Percentiles rank a stretch among this genome's conserved stretches.
phyloP scores from a whole-genome alignment of 1,140 invertebrate genomes.

The Rhagoletis pomonella region DNA sequence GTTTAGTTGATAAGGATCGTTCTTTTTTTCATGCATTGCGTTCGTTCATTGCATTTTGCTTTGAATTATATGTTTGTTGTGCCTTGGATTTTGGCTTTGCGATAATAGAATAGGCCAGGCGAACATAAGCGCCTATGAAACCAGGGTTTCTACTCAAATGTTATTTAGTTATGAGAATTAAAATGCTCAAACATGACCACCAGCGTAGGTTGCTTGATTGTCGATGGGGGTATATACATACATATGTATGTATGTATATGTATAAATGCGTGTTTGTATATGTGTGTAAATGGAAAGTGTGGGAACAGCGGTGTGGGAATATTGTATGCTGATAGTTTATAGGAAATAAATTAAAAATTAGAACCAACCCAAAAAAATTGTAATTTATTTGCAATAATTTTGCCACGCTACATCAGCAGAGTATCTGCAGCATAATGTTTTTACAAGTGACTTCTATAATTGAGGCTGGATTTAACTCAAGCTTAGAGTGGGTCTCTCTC shows the following conservation, averaged over 20 bases:
- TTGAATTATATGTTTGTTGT: neutral
- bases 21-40: neutral
- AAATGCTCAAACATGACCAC: neutral
- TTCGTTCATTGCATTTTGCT: neutral
- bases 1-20: slow-evolving; percentile 6
- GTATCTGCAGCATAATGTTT: too few relatives aligned
- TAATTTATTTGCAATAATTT: too few relatives aligned
- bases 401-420: too few relatives aligned
- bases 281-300: neutral
- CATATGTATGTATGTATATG: neutral
- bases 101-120: neutral
- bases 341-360: too few relatives aligned
- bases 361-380: too few relatives aligned
- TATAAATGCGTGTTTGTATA: too few relatives aligned
- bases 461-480: too few relatives aligned
- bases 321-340: too few relatives aligned
- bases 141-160: neutral
- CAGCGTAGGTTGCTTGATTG: neutral
- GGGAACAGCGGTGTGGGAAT: too few relatives aligned
- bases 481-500: too few relatives aligned
- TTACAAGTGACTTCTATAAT: too few relatives aligned
- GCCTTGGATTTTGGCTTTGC: neutral
- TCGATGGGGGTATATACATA: neutral
- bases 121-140: neutral
- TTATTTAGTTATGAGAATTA: neutral